Base-by-base conservation (phyloP, 2,888 invertebrate genomes). In the Venusia cambrica region DNA sequence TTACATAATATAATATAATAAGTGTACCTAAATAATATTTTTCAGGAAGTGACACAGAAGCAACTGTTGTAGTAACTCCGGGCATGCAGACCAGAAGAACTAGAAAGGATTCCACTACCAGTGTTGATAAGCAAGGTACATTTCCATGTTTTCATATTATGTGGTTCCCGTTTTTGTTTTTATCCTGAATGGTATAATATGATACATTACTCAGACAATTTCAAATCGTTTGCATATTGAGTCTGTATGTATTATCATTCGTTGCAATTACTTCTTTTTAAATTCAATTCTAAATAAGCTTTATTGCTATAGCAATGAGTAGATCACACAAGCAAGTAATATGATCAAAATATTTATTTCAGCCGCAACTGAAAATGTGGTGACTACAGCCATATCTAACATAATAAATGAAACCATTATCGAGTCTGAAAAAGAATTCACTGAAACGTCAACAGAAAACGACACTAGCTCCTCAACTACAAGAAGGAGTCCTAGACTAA, bases 1-100 rank as follows among this genome's bases (percentile, higher is more conserved):
- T n/a, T n/a, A n/a, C n/a, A n/a, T n/a, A n/a, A n/a, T n/a, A n/a
- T n/a, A n/a, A n/a, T n/a, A n/a, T n/a, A n/a, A n/a, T n/a, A n/a
- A n/a, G n/a, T n/a, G n/a, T n/a, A n/a, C n/a, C n/a, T n/a, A n/a
- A n/a, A n/a, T n/a, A 7, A 3, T 10, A 13, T 12, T 25, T 70
- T 73, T 39, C 61, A 87, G 85, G 76, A n/a, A 84, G 84, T 64
- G 85, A 85, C 30, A 75, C 53, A 51, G 85, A 84, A 57, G 45
- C 39, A 6, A 8, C 68, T 14, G 45, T 71, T 13, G 15, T n/a
- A n/a, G n/a, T 57, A 2, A 81, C 84, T 36, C 80, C 85, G 16
- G 61, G 48, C 4, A 66, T 65, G 40, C 59, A 59, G 40, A 64
- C 62, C 2, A 67, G 77, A 46, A 64, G 71, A 44, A 75, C 76